Percentiles rank a stretch among this genome's conserved stretches.
phyloP scores from a whole-genome alignment of 2,113 vertebrate genomes.

The Tyrannus savana region DNA sequence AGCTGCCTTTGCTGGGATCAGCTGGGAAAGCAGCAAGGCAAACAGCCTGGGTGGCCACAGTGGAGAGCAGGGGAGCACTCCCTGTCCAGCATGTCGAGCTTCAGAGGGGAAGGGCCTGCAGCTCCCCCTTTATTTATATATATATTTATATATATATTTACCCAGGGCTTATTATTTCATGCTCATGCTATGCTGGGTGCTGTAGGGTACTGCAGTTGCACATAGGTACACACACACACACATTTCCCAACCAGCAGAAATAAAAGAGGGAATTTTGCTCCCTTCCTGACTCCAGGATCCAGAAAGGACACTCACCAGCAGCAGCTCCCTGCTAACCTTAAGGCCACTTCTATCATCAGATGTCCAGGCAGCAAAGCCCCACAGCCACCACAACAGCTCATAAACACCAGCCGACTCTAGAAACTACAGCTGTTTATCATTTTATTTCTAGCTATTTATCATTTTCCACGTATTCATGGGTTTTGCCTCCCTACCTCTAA shows the following conservation, averaged over 20 bases:
- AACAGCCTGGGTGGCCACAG: fast-evolving
- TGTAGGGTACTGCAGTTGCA: not conserved
- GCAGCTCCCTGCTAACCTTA: not conserved
- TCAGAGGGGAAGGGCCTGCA: not conserved
- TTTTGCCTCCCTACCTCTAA: not conserved
- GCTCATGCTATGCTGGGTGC: not conserved
- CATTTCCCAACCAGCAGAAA: not conserved
- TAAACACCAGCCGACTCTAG: not conserved
- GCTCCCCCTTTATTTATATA: not conserved
- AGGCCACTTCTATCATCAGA: not conserved
- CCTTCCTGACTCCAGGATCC: not conserved
- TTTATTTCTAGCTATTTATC: not conserved
- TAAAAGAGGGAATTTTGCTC: not conserved
- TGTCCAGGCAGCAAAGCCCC: not conserved
- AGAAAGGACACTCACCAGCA: not conserved
- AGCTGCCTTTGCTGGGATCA: not conserved
- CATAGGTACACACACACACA: fast-evolving
- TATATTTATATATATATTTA: not conserved
- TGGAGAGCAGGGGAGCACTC: not conserved
- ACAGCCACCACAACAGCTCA: not conserved
- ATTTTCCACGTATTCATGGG: not conserved
- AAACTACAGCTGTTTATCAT: not conserved
- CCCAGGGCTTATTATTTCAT: not conserved
- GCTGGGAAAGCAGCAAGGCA: not conserved
- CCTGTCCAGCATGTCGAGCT: fast-evolving